These are phyloP conservation scores for Porites divaricata DNA, from an alignment of 92 coral and sea anemone species.

Conservation along the genomic window DNA sequence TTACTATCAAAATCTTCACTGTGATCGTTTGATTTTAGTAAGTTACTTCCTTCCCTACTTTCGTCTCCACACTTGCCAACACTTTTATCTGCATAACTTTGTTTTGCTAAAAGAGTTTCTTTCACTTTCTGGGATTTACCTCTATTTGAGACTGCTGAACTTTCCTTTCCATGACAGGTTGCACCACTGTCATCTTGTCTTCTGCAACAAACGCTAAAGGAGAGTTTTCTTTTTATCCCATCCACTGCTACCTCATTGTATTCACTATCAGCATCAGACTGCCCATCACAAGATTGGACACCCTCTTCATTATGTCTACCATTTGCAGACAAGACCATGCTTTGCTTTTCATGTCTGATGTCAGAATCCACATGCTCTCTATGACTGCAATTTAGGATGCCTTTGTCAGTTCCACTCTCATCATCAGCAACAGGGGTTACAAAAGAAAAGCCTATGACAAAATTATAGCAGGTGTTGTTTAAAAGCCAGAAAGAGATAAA, in stretches of 20 bases:
- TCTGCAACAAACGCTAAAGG: neutral
- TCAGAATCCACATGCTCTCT: neutral
- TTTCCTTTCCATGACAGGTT: neutral
- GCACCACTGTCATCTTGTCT: neutral
- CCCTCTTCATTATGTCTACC: neutral
- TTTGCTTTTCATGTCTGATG: neutral
- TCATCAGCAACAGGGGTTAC: neutral
- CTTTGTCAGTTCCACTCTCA: neutral
- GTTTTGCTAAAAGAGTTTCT: neutral
- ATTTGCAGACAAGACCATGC: neutral
- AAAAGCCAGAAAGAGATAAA: no score
- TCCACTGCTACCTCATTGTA: neutral
- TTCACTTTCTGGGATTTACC: neutral
- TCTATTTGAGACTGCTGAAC: neutral
- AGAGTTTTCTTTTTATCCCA: slow-evolving; percentile 10
- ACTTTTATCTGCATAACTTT: neutral
- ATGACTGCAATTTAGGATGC: no score
- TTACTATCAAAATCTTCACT: neutral
- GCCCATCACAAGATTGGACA: neutral
- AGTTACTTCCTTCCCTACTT: neutral
- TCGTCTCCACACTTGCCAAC: neutral
- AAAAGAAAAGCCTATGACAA: no score
- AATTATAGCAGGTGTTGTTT: no score
- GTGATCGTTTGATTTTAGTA: neutral
- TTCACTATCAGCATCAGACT: neutral